Evolutionary conservation across 2,113 vertebrate genomes (phyloP), one percentile per base, ranked within the genome.

Genomic region (Zosterops japonicus): DNA sequence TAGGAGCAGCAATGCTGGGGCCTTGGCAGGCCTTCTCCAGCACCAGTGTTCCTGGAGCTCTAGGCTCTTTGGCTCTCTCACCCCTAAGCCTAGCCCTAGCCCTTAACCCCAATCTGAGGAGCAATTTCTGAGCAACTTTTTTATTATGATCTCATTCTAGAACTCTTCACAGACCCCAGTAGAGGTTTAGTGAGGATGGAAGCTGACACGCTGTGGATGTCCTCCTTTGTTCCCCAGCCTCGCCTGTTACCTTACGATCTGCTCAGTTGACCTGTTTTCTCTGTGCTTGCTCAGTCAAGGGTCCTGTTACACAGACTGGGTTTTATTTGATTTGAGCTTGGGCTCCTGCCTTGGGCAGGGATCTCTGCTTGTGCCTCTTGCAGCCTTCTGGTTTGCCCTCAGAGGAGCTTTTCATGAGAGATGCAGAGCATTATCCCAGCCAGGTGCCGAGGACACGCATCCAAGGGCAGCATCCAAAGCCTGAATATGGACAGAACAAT

Each of bases 261-360:
- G 69, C 82, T 94, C 64, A 46, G 61, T 2, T 94, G 93, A 79
- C 92, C 96, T 85, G 87, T 61, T 94, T 95, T 91, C 87, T 84
- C 29, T 2, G 3, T 87, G 90, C 70, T 71, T 41, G 49, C 70
- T 94, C 49, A n/a, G 39, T 27, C 53, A 33, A 9, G 39, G 60
- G 33, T 50, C 16, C 52, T 27, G 47, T 64, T 44, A 22, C 0
- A 0, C 91, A 60, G 67, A 17, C 47, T 68, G 42, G 10, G 5
- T 70, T 84, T 89, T 17, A 61, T 83, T 49, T 65, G 52, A 35
- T 65, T n/a, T 42, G 87, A 90, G 64, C 50, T 53, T 9, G 2
- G 27, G n/a, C 59, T 95, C 41, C 44, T 93, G 80, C 87, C 63
- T 69, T 74, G 78, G 77, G 64, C 60, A 29, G 52, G 9, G 19